These are phyloP conservation scores for Fabriciana adippe DNA, from an alignment of 2,888 invertebrate genomes.

Conservation along the genomic window DNA sequence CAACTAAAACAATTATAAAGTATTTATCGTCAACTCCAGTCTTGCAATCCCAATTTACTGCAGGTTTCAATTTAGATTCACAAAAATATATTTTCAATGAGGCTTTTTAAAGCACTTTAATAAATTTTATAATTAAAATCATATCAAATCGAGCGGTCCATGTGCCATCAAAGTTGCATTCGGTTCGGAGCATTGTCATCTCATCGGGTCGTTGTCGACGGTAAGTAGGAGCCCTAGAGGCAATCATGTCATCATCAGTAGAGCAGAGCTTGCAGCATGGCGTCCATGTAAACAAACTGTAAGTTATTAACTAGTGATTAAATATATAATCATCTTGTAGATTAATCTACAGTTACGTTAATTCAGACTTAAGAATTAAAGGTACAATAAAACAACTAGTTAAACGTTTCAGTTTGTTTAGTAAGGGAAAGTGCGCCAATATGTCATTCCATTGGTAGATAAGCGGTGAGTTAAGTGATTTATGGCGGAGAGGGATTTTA, in stretches of 20 bases:
- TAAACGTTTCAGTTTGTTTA: slow-evolving; percentile 67
- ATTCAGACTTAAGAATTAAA: neutral
- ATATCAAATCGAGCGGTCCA: slow-evolving; percentile 45
- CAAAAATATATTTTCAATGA: slow-evolving; percentile 1
- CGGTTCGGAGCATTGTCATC: slow-evolving; percentile 45
- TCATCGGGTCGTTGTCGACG: slow-evolving; percentile 55
- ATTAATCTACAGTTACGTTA: neutral
- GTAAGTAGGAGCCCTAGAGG: slow-evolving; percentile 47
- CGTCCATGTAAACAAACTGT: slow-evolving; percentile 71
- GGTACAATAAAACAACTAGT: neutral
- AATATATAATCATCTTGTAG: slow-evolving; percentile 4
- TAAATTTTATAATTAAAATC: slow-evolving; percentile 6
- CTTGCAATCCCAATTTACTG: slow-evolving; percentile 14
- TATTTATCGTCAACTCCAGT: neutral
- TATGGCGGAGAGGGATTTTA: slow-evolving; percentile 82
- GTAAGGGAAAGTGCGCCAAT: slow-evolving; percentile 65
- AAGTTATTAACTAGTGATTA: slow-evolving; percentile 1
- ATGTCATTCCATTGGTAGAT: slow-evolving; percentile 79
- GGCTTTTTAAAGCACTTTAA: slow-evolving; percentile 9
- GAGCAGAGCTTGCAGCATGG: slow-evolving; percentile 70
- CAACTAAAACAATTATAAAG: neutral
- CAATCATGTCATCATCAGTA: slow-evolving; percentile 52
- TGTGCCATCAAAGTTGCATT: slow-evolving; percentile 65
- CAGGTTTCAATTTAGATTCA: slow-evolving; percentile 4
- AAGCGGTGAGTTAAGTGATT: slow-evolving; percentile 80